These are phyloP conservation scores for Gastrophysa polygoni DNA, from an alignment of 2,888 invertebrate genomes.

Conservation along the genomic window DNA sequence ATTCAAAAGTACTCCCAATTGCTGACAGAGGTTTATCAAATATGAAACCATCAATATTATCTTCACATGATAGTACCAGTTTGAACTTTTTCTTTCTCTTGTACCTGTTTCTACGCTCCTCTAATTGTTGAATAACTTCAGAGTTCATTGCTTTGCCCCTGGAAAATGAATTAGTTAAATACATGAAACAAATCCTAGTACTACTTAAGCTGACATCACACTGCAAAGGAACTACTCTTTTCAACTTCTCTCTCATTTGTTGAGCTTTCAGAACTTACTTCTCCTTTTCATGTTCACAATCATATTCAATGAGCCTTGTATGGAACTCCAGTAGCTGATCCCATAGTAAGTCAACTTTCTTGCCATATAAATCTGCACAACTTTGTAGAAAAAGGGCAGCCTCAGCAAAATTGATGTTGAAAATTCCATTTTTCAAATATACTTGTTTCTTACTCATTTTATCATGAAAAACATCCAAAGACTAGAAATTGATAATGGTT, in stretches of 20 bases:
- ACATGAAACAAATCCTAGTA: too few species aligned
- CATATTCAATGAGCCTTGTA: constrained; percentile 43
- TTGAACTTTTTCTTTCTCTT: constrained; percentile 45
- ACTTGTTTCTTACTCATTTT: constrained; percentile 57
- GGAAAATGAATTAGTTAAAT: constrained; percentile 19
- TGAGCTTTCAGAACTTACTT: constrained; percentile 21
- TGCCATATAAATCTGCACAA: constrained; percentile 72
- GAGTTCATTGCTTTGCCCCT: constrained; percentile 39
- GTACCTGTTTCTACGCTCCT: constrained; percentile 48
- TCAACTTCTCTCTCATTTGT: too few species aligned
- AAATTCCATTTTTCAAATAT: constrained; percentile 58
- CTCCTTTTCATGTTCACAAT: constrained; percentile 36
- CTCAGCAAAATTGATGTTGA: constrained; percentile 73
- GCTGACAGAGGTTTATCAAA: constrained; percentile 15
- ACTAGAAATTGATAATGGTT: constrained; percentile 53
- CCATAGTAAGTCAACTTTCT: constrained; percentile 69
- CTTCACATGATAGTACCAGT: constrained; percentile 14
- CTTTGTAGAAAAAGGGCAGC: constrained; percentile 79
- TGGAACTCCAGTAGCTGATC: constrained; percentile 49
- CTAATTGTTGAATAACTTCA: constrained; percentile 43
- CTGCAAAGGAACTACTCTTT: too few species aligned
- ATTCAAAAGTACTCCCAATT: constrained; percentile 1
- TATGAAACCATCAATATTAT: constrained; percentile 19
- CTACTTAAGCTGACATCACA: too few species aligned
- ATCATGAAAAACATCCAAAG: constrained; percentile 65